phyloP scores from a whole-genome alignment of 2,113 vertebrate species.

The Gambusia holbrooki region DNA sequence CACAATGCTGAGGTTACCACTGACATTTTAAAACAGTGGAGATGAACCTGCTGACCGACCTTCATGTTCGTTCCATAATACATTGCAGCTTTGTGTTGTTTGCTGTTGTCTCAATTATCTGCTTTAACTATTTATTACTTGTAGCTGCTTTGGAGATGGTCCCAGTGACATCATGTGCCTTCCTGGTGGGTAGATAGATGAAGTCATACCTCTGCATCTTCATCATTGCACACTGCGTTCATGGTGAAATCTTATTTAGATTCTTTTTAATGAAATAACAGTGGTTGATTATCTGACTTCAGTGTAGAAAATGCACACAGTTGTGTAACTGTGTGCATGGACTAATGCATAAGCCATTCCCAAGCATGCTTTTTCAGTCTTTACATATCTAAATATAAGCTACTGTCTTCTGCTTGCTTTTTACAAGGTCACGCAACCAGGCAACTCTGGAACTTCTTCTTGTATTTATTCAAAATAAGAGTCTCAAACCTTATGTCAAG shows the following conservation, averaged over 20 bases:
- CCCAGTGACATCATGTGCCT: too few relatives aligned
- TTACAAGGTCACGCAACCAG: too few relatives aligned
- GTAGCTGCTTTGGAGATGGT: too few relatives aligned
- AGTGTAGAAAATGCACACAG: background rate
- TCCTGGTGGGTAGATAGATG: background rate
- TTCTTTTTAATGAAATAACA: background rate
- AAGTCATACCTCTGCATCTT: background rate
- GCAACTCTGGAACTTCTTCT: too few relatives aligned
- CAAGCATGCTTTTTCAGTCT: background rate
- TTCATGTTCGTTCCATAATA: too few relatives aligned
- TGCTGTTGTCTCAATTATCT: constrained; percentile 1
- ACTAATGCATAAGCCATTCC: background rate
- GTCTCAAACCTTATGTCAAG: too few relatives aligned
- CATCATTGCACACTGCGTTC: background rate
- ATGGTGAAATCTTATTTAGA: background rate
- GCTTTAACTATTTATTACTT: background rate
- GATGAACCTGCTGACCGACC: too few relatives aligned
- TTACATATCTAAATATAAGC: background rate
- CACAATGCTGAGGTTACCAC: background rate
- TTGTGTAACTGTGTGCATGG: background rate
- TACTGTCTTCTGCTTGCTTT: too few relatives aligned
- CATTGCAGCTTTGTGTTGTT: background rate
- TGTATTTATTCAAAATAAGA: too few relatives aligned
- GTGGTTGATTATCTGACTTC: background rate
- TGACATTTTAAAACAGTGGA: background rate